Evolutionary conservation across 2,888 invertebrate species (phyloP), one percentile per base, ranked within the genome.

Genomic region (Metacarcinus magister): DNA sequence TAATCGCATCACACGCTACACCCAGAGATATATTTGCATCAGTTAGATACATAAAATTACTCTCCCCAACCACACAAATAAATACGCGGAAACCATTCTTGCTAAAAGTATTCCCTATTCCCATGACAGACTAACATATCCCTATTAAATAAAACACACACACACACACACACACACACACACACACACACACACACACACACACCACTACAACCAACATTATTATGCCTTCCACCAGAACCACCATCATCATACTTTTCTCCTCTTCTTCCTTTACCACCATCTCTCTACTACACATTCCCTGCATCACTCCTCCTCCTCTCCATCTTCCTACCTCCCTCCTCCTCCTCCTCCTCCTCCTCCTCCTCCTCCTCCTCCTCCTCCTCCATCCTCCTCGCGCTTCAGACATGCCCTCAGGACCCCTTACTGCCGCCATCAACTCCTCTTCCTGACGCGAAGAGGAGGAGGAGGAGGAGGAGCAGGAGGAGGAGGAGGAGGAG

Each of bases 361-460:
- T 32, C 23, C 91, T n/a, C 13, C 43, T 46, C 46, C 91, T 44
- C 44, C 46, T 46, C 46, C 43, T 46, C n/a, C 46, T 46, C 13
- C 46, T 91, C 7, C 91, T 46, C 19, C 23, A 23, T 91, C 91
- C 43, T 44, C 91, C 46, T 46, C n/a, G n/a, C n/a, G 82, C 82
- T 32, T 82, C 82, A 82, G 82, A 82, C 82, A 82, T 82, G 32
- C 82, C 82, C 82, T 82, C 82, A 82, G 82, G 82, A 82, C 82
- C 82, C 82, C 82, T 82, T 82, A 82, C 82, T 82, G 82, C 82
- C 82, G 82, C 82, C 82, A 82, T 82, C 82, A 82, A 82, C 82
- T 82, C 82, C 32, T 82, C 82, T 32, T 82, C 32, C 28, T 32
- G 82, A 28, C 32, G 32, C 32, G 82, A 82, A 32, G 82, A 32